Base-by-base conservation (phyloP, 2,797 vertebrate genomes). In the Trachurus trachurus region DNA sequence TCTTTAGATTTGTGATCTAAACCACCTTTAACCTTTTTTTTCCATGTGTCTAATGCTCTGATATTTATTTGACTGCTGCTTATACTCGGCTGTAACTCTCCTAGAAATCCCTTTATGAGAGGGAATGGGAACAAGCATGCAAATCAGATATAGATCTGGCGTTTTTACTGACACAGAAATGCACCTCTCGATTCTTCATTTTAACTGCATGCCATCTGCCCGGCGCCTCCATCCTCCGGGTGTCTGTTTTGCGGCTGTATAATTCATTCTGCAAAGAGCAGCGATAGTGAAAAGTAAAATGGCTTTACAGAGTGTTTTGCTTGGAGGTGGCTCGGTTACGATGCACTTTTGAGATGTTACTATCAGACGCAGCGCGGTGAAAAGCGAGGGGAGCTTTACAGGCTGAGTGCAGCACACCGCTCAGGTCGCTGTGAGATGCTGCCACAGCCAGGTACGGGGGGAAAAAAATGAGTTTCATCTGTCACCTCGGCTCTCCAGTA, bases 81-180 rank as follows among this genome's bases (percentile, higher is more conserved):
- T 57, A 44, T 47, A 63, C 66, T 59, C n/a, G 59, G 34, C 61
- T 29, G 59, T 67, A 74, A 53, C 57, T 72, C 49, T 47, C 13
- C 9, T 2, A 59, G 58, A 69, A 53, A 68, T 40, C 26, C 52
- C 50, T 88, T 85, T 80, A 83, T 71, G 71, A 44, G 75, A 62
- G 47, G 64, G 69, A 80, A 74, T 40, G n/a, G 80, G 75, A 81
- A 74, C 63, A 72, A 76, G 82, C 76, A 91, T 87, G 88, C 87
- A 90, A 92, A 92, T 92, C 81, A 91, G 76, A 78, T 54, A 67
- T 76, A 70, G 69, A 74, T 78, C 67, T 87, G 88, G 78, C 82
- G 59, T 82, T 86, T 94, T 92, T 90, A 91, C 85, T 74, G 82
- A 89, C 61, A 56, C 66, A 68, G 84, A 91, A 91, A 90, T 88